Evolutionary conservation across 2,113 vertebrate species (phyloP).

Genomic region (Gallinago undulata): DNA sequence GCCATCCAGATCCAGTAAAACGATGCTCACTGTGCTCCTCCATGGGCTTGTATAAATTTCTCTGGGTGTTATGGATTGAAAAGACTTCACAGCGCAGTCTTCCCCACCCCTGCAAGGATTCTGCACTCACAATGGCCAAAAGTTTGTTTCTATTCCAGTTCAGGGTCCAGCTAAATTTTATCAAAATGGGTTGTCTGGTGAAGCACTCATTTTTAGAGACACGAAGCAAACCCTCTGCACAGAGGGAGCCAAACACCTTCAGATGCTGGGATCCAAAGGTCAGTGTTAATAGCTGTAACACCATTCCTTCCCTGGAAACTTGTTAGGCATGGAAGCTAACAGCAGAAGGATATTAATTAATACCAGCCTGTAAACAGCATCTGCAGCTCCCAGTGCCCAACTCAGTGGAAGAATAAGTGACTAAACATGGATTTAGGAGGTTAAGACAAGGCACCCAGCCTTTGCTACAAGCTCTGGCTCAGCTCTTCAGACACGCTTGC

Average conservation of each 20-base stretch:
- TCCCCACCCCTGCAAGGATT: neutral
- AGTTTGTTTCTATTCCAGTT: neutral
- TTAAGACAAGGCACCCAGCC: neutral
- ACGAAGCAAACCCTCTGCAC: neutral
- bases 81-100: neutral
- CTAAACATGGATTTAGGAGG: neutral
- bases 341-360: neutral
- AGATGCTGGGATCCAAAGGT: neutral
- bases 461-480: neutral
- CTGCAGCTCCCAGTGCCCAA: neutral
- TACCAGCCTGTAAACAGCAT: neutral
- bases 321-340: neutral
- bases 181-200: neutral
- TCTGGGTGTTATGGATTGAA: neutral
- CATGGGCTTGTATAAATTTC: neutral
- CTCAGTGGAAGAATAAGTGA: neutral
- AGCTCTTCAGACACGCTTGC: neutral
- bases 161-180: neutral
- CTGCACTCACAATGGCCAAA: neutral
- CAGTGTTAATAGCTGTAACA: neutral
- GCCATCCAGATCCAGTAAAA: neutral
- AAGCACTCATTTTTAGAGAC: neutral
- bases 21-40: neutral
- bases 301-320: neutral
- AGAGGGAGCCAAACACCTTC: neutral